Evolutionary conservation across 2,113 vertebrate genomes (phyloP).

Genomic region (Poecilia latipinna): DNA sequence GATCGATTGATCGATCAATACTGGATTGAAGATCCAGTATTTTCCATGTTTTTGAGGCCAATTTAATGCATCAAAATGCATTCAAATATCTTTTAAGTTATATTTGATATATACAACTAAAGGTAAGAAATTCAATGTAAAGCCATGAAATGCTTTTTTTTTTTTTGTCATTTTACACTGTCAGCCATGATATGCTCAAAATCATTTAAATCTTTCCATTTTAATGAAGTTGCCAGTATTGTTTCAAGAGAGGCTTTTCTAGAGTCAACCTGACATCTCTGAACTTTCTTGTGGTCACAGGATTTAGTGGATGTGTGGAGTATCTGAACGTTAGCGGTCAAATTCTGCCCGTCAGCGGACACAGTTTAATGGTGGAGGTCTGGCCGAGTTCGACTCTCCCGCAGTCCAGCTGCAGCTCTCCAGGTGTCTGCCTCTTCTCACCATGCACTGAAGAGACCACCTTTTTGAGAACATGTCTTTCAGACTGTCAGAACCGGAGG

Average conservation of each 20-base stretch:
- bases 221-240: background rate
- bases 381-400: conserved; percentile 60
- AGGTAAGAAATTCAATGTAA: no score
- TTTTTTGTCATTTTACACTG: background rate
- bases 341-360: conserved; percentile 66
- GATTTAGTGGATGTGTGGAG: conserved; percentile 79
- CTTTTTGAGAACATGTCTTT: conserved; percentile 43
- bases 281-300: conserved; percentile 43
- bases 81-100: no score
- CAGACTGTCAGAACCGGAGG: conserved; percentile 55
- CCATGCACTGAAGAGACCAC: conserved; percentile 52
- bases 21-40: no score
- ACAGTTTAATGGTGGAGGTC: conserved; percentile 63
- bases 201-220: background rate
- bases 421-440: conserved; percentile 57
- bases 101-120: no score
- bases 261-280: background rate
- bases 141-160: no score
- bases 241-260: background rate
- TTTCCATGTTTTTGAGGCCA: no score
- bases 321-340: conserved; percentile 68
- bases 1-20: no score
- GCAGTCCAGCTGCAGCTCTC: conserved; percentile 63
- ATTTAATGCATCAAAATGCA: no score
- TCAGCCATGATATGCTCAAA: no score